Percentiles rank a stretch among this genome's conserved stretches.
Conservation (phyloP, 2,113 vertebrate species). For the Apistogramma diplotaenia region DNA sequence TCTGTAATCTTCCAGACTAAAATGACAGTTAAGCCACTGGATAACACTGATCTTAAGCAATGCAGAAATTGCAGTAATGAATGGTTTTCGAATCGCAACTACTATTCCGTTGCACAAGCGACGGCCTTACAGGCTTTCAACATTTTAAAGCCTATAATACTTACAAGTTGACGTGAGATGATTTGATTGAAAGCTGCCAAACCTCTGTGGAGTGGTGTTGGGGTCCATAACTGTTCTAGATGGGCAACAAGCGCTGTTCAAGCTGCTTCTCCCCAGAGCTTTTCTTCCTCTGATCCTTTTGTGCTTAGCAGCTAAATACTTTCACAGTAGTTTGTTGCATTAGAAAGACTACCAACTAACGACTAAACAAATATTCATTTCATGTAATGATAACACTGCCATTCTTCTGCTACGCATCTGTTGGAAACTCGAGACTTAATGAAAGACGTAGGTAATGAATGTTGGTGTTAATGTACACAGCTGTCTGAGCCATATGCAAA, state of each 20-base stretch:
- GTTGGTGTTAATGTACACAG: conserved; percentile 5
- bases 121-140: background rate
- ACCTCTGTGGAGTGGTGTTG: background rate
- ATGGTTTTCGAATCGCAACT: background rate
- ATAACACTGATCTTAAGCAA: conserved; percentile 21
- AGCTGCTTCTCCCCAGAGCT: background rate
- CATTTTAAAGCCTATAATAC: background rate
- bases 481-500: conserved; percentile 12
- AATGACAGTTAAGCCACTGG: conserved; percentile 33
- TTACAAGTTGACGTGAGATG: background rate
- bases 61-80: background rate
- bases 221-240: conserved; percentile 1
- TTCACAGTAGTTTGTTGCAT: background rate
- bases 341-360: background rate
- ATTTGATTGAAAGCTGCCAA: background rate
- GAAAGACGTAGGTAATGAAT: background rate
- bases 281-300: background rate
- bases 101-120: background rate
- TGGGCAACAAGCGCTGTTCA: background rate
- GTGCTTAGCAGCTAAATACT: background rate
- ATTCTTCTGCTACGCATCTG: background rate
- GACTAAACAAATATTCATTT: background rate
- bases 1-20: conserved; percentile 14
- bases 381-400: background rate
- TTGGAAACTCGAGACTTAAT: background rate